Percentiles rank a stretch among this genome's conserved stretches.
These are phyloP conservation scores for Neoascia interrupta DNA, from an alignment of 2,888 invertebrate genomes.

Conservation along the genomic window DNA sequence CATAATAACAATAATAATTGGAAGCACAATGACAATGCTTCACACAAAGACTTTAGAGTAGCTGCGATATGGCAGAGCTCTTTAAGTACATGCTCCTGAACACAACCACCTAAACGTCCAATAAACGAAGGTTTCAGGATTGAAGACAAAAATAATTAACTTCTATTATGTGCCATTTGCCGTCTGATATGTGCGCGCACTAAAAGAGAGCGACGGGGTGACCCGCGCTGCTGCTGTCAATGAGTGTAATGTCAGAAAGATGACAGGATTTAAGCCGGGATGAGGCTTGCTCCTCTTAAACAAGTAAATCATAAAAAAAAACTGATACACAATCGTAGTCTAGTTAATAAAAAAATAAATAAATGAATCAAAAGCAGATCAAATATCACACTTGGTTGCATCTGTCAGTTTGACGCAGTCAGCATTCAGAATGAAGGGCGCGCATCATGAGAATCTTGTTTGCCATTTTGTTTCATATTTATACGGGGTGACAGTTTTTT, in stretches of 20 bases:
- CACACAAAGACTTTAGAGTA: slow-evolving; percentile 56
- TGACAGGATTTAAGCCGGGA: slow-evolving; percentile 20
- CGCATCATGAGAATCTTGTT: slow-evolving; percentile 35
- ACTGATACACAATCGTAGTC: slow-evolving; percentile 2
- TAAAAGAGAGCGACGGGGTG: slow-evolving; percentile 4
- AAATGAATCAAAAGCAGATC: slow-evolving; percentile 55
- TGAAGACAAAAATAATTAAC: slow-evolving; percentile 65
- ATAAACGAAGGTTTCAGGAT: slow-evolving; percentile 45
- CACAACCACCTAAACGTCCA: slow-evolving; percentile 48
- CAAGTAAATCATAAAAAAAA: slow-evolving; percentile 63
- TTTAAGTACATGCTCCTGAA: not conserved
- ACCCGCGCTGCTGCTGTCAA: slow-evolving; percentile 29
- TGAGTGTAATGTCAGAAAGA: slow-evolving; percentile 30
- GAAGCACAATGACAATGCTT: slow-evolving; percentile 59
- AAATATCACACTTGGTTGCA: slow-evolving; percentile 67
- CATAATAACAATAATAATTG: slow-evolving; percentile 25
- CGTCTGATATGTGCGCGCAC: slow-evolving; percentile 14
- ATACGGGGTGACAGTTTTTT: slow-evolving; percentile 50
- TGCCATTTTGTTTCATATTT: slow-evolving; percentile 64
- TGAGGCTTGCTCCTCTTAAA: slow-evolving; percentile 44
- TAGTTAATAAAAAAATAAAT: slow-evolving; percentile 60
- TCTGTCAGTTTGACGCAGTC: slow-evolving; percentile 58
- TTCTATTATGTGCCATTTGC: slow-evolving; percentile 66
- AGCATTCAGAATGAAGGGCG: slow-evolving; percentile 37
- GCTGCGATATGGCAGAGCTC: slow-evolving; percentile 25